Percentiles rank a stretch among this genome's conserved stretches.
Evolutionary conservation across 2,888 invertebrate species (phyloP).

Genomic region (Macaria notata): DNA sequence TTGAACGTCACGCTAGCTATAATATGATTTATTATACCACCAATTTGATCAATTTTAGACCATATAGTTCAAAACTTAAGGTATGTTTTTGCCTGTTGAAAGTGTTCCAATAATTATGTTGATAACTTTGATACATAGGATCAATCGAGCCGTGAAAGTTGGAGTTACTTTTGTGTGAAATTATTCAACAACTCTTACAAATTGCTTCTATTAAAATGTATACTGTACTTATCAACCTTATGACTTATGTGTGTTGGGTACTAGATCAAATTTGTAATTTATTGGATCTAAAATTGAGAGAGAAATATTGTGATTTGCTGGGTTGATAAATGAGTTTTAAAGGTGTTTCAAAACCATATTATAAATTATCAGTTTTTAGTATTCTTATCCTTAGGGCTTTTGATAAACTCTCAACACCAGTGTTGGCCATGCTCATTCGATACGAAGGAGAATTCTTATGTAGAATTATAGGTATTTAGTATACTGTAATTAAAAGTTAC

Average conservation of each 20-base stretch:
- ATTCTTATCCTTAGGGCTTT: no score
- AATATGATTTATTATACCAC: conserved; percentile 62
- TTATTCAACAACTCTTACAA: conserved; percentile 25
- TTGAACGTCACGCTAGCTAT: conserved; percentile 57
- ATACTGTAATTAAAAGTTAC: no score
- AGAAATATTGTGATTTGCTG: no score
- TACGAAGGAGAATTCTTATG: no score
- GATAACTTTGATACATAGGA: conserved; percentile 57
- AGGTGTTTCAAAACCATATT: no score
- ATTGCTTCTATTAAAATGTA: conserved; percentile 19
- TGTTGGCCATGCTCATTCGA: no score
- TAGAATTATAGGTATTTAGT: no score
- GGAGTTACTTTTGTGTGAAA: conserved; percentile 41
- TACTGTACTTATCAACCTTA: conserved; percentile 2
- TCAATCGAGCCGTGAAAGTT: conserved; percentile 56
- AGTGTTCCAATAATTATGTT: conserved; percentile 46
- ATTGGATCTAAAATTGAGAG: no score
- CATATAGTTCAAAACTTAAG: conserved; percentile 41
- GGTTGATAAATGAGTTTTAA: no score
- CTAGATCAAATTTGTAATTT: background rate
- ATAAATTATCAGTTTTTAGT: no score
- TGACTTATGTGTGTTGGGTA: conserved; percentile 1
- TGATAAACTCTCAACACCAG: no score
- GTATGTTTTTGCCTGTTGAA: conserved; percentile 40
- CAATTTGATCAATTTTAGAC: conserved; percentile 46